Evolutionary conservation across 1,140 invertebrate species (phyloP), one percentile per base, ranked within the genome.

Genomic region (Bombus superbus): DNA sequence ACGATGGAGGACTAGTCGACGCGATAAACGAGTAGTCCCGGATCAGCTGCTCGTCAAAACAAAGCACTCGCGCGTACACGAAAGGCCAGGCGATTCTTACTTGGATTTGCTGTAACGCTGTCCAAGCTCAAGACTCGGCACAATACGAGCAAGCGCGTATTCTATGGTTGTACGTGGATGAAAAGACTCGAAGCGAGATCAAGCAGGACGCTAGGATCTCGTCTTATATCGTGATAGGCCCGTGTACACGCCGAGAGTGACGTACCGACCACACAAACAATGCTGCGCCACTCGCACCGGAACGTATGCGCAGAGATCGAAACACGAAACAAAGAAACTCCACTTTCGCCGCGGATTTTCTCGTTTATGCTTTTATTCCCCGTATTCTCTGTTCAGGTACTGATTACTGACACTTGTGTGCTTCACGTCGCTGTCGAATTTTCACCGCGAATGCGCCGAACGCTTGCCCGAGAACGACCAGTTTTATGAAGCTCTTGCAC

Each of bases 41-140:
- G 88, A 94, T 94, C 93, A 95, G 93, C 94, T 94, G 93, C 92
- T 94, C 89, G 87, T 88, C 93, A 94, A 94, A 95, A 94, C 93
- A 94, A 94, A 94, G 93, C 92, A 92, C 89, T 92, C 80, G 87
- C 92, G 86, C 85, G 79, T 81, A 74, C 77, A 57, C 84, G 57
- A 68, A 73, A 42, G 83, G 68, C 81, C 53, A 62, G n/a, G n/a
- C 69, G 42, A 62, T 85, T 57, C 66, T 74, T 64, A 73, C 81
- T 64, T 40, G 42, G 47, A 71, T 32, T 59, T 40, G 22, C 47
- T 40, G 38, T 66, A 40, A 35, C 76, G 64, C 35, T 83, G 69
- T 42, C 59, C 47, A 15, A 28, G 35, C 35, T 10, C 13, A n/a
- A 25, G 13, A 32, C 44, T 35, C 6, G 15, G 6, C 62, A 57